Percentiles rank a stretch among this genome's conserved stretches.
phyloP scores from a whole-genome alignment of 1,140 invertebrate species.

The Conopomorpha cramerella region DNA sequence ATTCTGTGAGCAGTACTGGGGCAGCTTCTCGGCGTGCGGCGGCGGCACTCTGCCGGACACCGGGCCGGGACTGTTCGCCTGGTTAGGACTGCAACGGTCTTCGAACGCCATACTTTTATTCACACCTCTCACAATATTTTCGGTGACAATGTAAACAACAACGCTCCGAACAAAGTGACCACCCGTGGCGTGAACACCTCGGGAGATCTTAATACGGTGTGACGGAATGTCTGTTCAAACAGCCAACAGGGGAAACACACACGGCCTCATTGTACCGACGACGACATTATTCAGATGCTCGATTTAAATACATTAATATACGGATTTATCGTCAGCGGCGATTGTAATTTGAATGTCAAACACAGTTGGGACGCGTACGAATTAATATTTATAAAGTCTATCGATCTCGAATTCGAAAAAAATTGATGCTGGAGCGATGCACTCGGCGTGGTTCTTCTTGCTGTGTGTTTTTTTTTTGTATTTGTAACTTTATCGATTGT shows the following conservation, averaged over 20 bases:
- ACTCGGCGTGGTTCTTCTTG: too few species aligned
- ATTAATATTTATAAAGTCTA: conserved; percentile 39
- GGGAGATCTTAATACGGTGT: conserved; percentile 1
- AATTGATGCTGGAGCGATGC: too few species aligned
- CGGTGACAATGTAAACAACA: too few species aligned
- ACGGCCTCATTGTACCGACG: neutral
- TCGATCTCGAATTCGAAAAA: too few species aligned
- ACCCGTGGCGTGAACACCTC: conserved; percentile 4
- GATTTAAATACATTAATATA: conserved; percentile 10
- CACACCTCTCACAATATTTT: conserved; percentile 7
- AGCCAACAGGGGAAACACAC: neutral
- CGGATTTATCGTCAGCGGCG: neutral
- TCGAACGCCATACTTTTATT: conserved; percentile 62
- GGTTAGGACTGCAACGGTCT: conserved; percentile 64
- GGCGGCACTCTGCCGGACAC: conserved; percentile 35
- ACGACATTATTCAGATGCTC: conserved; percentile 8
- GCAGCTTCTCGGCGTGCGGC: conserved; percentile 22
- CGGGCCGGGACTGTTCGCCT: conserved; percentile 59
- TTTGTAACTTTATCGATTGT: neutral
- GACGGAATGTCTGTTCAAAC: neutral
- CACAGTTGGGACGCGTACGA: conserved; percentile 6
- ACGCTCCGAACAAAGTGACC: too few species aligned
- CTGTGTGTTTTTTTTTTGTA: neutral
- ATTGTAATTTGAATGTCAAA: conserved; percentile 15
- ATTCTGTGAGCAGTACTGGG: conserved; percentile 19